A percentile compares a stretch with the other conserved stretches of the same genome.
phyloP scores from a whole-genome alignment of 2,888 invertebrate genomes.

The Mantis religiosa region DNA sequence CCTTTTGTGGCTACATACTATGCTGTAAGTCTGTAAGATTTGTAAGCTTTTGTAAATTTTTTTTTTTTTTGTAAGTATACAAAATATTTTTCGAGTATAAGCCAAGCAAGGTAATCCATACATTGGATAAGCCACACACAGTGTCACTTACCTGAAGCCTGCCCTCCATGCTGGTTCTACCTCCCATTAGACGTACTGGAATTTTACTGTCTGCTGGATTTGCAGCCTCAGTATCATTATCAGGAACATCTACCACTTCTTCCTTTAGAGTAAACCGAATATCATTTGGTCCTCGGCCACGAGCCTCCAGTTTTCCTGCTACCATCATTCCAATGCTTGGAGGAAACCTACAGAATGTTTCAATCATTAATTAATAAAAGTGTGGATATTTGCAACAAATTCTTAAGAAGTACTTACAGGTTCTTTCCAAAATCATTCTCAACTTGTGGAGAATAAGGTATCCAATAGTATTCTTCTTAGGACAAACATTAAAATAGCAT shows the following conservation, averaged over 20 bases:
- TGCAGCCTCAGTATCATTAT: conserved; percentile 52
- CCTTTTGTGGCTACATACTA: too few species aligned
- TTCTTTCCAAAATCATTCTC: too few species aligned
- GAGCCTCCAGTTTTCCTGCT: conserved; percentile 83
- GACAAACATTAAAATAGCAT: too few species aligned
- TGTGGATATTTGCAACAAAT: too few species aligned
- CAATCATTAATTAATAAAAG: background rate
- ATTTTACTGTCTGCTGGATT: conserved; percentile 58
- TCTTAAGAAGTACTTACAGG: too few species aligned
- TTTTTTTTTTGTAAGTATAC: too few species aligned
- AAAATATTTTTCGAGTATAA: background rate
- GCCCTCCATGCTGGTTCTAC: conserved; percentile 77
- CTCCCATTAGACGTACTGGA: conserved; percentile 77
- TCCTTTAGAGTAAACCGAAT: conserved; percentile 76
- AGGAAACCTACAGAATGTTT: conserved; percentile 62
- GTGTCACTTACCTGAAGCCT: conserved; percentile 60
- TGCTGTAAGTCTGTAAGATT: too few species aligned
- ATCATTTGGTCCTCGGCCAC: conserved; percentile 73
- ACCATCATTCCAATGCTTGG: conserved; percentile 95
- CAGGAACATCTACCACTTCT: conserved; percentile 55
- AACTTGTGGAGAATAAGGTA: too few species aligned
- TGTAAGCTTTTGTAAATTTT: too few species aligned
- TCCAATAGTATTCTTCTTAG: too few species aligned
- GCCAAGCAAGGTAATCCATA: background rate
- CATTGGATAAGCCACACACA: background rate